Percentiles rank a stretch among this genome's conserved stretches.
Evolutionary conservation across 1,140 invertebrate genomes (phyloP).

Genomic region (Drosophila equinoxialis): DNA sequence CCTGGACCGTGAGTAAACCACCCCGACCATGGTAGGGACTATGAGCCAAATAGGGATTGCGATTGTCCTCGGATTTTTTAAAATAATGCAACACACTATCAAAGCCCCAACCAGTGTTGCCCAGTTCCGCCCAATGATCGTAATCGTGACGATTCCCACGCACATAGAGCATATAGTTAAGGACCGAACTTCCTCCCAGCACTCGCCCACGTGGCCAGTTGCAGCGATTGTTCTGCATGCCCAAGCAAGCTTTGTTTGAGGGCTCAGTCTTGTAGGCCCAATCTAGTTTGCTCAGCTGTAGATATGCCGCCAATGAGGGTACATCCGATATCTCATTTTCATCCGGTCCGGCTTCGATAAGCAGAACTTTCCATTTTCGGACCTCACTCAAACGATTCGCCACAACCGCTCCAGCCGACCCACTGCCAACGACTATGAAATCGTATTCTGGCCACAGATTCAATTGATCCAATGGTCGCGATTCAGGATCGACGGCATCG

Average conservation of each 20-base stretch:
- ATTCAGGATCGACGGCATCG: conserved; percentile 91
- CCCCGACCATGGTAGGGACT: conserved; percentile 88
- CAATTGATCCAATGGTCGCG: conserved; percentile 86
- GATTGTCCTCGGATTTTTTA: conserved; percentile 94
- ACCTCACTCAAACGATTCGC: conserved; percentile 94
- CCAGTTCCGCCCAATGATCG: conserved; percentile 93
- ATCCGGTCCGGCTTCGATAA: conserved; percentile 96
- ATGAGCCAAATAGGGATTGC: conserved; percentile 91
- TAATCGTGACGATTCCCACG: conserved; percentile 93
- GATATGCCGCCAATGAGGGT: conserved; percentile 92
- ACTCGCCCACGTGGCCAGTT: conserved; percentile 94
- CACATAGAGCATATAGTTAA: conserved; percentile 98
- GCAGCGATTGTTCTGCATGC: conserved; percentile 89
- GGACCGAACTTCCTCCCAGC: conserved; percentile 93
- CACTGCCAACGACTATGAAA: conserved; percentile 94
- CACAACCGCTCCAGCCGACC: conserved; percentile 91
- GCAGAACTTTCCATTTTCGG: conserved; percentile 90
- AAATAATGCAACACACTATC: conserved; percentile 94
- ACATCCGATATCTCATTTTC: conserved; percentile 96
- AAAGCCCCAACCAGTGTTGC: conserved; percentile 95
- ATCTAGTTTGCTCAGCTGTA: conserved; percentile 94
- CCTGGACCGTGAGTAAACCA: conserved; percentile 92
- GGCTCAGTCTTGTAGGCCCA: conserved; percentile 97
- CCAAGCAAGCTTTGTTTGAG: conserved; percentile 91
- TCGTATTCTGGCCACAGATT: conserved; percentile 89